phyloP scores from a whole-genome alignment of 2,797 vertebrate genomes.

The Columba guinea region DNA sequence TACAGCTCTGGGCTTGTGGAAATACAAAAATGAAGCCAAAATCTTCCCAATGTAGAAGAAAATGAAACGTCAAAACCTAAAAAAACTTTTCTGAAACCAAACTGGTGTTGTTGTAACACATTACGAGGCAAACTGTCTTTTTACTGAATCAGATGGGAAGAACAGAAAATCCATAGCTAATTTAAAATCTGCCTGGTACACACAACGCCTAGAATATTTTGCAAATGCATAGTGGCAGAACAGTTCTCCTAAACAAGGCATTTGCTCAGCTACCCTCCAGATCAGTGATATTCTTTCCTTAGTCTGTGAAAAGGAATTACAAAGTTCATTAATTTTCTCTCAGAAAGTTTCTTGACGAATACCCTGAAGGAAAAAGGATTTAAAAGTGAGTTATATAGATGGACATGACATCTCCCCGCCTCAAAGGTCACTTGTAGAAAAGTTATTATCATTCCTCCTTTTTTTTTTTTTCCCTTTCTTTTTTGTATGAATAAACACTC shows the following conservation, averaged over 20 bases:
- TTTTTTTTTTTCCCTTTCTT: accelerated
- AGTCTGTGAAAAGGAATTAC: not conserved
- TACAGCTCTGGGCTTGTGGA: not conserved
- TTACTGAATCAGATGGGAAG: not conserved
- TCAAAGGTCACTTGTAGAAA: not conserved
- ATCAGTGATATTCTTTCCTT: not conserved
- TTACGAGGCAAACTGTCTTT: slow-evolving; percentile 3
- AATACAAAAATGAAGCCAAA: not conserved
- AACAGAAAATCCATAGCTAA: slow-evolving; percentile 26
- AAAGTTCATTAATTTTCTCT: not conserved
- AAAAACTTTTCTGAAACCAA: not conserved
- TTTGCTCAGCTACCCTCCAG: not conserved
- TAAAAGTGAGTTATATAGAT: not conserved
- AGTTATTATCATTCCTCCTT: not conserved
- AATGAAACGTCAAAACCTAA: not conserved
- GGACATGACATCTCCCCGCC: not conserved
- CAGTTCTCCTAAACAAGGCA: not conserved
- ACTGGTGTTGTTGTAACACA: not conserved
- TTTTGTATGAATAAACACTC: not conserved
- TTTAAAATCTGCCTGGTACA: not conserved
- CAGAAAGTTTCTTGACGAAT: not conserved
- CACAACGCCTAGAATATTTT: not conserved
- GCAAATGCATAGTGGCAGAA: not conserved
- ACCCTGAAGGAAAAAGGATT: not conserved
- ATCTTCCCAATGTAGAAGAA: not conserved